These are phyloP conservation scores for Latrodectus hesperus DNA, from an alignment of 2,888 invertebrate genomes.

Conservation along the genomic window DNA sequence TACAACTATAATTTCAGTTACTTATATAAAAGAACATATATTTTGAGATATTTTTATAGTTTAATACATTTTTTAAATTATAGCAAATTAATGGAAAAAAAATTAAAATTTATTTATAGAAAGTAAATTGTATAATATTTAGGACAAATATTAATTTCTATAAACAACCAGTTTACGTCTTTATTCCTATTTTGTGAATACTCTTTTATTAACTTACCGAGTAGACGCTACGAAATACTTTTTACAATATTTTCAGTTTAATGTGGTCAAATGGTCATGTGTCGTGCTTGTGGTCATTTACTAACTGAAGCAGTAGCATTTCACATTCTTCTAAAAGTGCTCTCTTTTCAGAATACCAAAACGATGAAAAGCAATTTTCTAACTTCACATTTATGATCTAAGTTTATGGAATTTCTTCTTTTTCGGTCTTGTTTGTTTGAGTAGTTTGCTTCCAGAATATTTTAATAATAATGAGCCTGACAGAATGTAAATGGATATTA, in stretches of 20 bases:
- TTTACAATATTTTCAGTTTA: not conserved
- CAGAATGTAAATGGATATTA: conserved; percentile 40
- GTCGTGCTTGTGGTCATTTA: conserved; percentile 53
- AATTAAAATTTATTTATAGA: no score
- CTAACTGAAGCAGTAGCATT: not conserved
- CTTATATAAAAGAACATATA: no score
- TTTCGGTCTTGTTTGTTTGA: conserved; percentile 9
- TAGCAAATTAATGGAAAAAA: no score
- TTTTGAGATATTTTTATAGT: no score
- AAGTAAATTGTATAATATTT: no score
- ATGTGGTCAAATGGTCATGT: conserved; percentile 45
- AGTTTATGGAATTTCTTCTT: conserved; percentile 8
- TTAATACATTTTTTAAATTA: no score
- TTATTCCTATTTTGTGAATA: no score
- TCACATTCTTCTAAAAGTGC: not conserved
- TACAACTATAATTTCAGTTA: no score
- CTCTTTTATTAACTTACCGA: no score
- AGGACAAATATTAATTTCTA: no score
- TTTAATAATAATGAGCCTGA: conserved; percentile 53
- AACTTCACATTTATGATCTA: conserved; percentile 35
- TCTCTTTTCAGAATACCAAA: conserved; percentile 37
- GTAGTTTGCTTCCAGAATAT: conserved; percentile 36
- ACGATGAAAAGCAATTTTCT: conserved; percentile 36
- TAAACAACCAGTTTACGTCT: no score
- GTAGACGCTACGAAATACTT: no score